These are phyloP conservation scores for Heliconius melpomene DNA, from an alignment of 1,140 invertebrate species.

Conservation along the genomic window DNA sequence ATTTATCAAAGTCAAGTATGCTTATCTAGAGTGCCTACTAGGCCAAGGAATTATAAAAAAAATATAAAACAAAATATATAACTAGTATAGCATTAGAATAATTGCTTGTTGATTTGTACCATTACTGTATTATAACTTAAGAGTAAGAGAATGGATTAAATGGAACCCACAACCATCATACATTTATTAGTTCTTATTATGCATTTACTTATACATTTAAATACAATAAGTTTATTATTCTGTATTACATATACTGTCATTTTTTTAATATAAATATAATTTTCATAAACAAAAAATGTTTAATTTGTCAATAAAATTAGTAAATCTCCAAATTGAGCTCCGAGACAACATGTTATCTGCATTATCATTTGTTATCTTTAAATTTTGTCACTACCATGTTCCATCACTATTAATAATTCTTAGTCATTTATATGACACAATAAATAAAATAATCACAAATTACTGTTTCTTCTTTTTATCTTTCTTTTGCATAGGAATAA, in stretches of 20 bases:
- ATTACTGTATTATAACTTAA: background rate
- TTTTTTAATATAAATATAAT: background rate
- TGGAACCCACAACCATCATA: too few relatives aligned
- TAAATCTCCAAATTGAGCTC: background rate
- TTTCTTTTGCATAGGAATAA: constrained; percentile 48
- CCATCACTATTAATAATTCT: too few relatives aligned
- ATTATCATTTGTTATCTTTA: background rate
- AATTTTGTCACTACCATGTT: background rate
- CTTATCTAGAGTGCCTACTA: background rate
- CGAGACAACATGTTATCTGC: background rate
- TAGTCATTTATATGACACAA: too few relatives aligned
- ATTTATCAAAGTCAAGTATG: background rate
- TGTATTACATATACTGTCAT: background rate
- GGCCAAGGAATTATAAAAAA: background rate
- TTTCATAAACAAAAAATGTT: background rate
- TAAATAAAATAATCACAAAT: background rate
- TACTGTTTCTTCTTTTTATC: constrained; percentile 23
- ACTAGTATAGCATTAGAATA: background rate
- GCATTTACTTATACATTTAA: too few relatives aligned
- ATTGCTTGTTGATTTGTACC: background rate
- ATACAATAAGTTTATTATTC: background rate
- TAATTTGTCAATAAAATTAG: constrained; percentile 8
- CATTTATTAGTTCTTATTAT: too few relatives aligned
- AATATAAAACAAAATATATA: background rate
- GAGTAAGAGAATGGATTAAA: too few relatives aligned